Evolutionary conservation across 2,888 invertebrate genomes (phyloP), one percentile per base, ranked within the genome.

Genomic region (Drosophila vallismaia): DNA sequence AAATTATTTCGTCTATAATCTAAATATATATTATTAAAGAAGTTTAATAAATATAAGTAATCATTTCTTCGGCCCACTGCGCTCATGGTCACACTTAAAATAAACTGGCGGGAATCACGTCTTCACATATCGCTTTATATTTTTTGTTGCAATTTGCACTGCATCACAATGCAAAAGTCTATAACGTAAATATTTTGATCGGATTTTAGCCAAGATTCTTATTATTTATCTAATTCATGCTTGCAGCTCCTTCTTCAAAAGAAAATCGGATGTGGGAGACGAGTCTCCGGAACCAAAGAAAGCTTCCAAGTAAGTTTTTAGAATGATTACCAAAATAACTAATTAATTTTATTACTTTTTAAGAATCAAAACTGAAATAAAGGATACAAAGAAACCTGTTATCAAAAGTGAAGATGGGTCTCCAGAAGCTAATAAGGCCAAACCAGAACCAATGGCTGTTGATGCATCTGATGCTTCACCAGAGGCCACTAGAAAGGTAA

Each of bases 201-300:
- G n/a, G 0, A n/a, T 31, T 2, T 9, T 0, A 0, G 5, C 12
- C 14, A 10, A 40, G n/a, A 36, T 12, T 4, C n/a, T 12, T n/a
- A 12, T n/a, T 2, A n/a, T 2, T 36, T 36, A 5, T 36, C 4
- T 2, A 6, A 6, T 36, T 12, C 36, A 2, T 36, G 6, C 19
- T 33, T 51, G 33, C 28, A 84, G 83, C 9, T 84, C 83, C 2
- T 84, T 86, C 52, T 84, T 84, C 40, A 84, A 76, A 33, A 78
- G 79, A 2, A 85, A 87, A 46, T 29, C 57, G 14, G 76, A 73
- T 7, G 36, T 38, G 1, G 6, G 40, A 14, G 58, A 45, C 0
- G 45, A 51, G 2, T 53, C 28, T 6, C 62, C 31, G 45, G 62
- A 44, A 7, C 40, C 56, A 2, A 70, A 52, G 36, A 5, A 38